Evolutionary conservation across 2,888 invertebrate species (phyloP), one percentile per base, ranked within the genome.

Genomic region (Dascillus cervinus): DNA sequence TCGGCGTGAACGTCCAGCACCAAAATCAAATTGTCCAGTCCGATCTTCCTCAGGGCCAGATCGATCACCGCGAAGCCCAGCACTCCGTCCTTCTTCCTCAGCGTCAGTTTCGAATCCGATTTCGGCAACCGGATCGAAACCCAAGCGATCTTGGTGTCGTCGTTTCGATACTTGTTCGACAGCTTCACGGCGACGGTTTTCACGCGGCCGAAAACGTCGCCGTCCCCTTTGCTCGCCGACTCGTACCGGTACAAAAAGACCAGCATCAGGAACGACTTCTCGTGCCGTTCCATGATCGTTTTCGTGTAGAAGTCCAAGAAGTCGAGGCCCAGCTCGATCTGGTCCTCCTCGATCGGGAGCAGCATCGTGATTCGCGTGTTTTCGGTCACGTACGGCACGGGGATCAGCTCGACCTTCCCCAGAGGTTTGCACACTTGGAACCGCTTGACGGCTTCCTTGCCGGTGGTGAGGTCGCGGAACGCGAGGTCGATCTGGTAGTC

Each of bases 381-480:
- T 71, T 97, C 96, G 0, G 95, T 96, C 1, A 96, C 95, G 66
- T 95, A 96, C 0, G 94, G 95, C 58, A 91, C 87, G 1, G 87
- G 82, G 20, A 94, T 75, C 36, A 96, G 78, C 58, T 95, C 90
- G 4, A 91, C 86, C 36, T 81, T 78, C 9, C 90, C 90, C 32
- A 96, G 67, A 8, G 88, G 83, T 44, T 94, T 85, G 29, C 82
- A 79, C 21, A 86, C 75, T 67, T 91, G 82, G 45, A 27, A 70
- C 69, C 72, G 68, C 56, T 78, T 79, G 3, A 69, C 63, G 3
- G 71, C 42, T 49, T 67, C 60, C 44, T 60, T 62, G 8, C 67
- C 68, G 9, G 59, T 65, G 15, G 55, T 53, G 13, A 53, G 46
- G 46, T 77, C 71, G 12, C 61, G 53, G 48, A 82, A 75, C 32